Evolutionary conservation across 2,113 vertebrate species (phyloP), one percentile per base, ranked within the genome.

Genomic region (Corynorhinus townsendii): DNA sequence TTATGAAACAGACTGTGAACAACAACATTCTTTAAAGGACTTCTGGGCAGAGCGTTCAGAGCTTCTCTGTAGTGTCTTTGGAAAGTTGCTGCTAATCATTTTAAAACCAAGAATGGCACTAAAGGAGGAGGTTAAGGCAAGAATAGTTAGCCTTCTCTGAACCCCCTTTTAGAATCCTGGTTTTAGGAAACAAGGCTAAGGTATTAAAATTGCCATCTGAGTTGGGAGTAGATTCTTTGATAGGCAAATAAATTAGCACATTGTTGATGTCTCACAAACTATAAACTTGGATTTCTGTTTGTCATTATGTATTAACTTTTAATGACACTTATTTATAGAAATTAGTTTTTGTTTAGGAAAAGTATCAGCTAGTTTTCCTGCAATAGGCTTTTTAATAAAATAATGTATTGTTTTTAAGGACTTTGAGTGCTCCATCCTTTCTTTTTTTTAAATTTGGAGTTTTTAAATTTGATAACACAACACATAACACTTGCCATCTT

Each of bases 401-500:
- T 26, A 81, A 19, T 81, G 24, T 47, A 69, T 47, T 86, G 2
- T 62, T 93, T 91, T 93, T 52, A 90, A 91, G 15, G 73, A 88
- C 33, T 38, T 92, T 69, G 62, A 94, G 30, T 1, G 3, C 19
- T 68, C 28, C 3, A 28, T 20, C 38, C 7, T 35, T 52, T 56
- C 54, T 69, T 71, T 75, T 59, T 88, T 71, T 76, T 40, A 47
- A 81, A 81, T 59, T 94, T 93, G 47, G 28, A 72, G 45, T 59
- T 77, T 68, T 94, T 94, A 79, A 59, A 73, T 86, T 89, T 89
- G 45, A 24, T 73, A 93, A 94, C 92, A 91, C 86, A 94, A 83
- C 38, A 47, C 3, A 12, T 30, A n/a, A 14, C 52, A 80, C 30
- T 89, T 93, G 45, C 45, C 19, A 56, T 80, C 26, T 84, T 86